These are phyloP conservation scores for Cetonia aurata DNA, from an alignment of 2,888 invertebrate species.

Conservation along the genomic window DNA sequence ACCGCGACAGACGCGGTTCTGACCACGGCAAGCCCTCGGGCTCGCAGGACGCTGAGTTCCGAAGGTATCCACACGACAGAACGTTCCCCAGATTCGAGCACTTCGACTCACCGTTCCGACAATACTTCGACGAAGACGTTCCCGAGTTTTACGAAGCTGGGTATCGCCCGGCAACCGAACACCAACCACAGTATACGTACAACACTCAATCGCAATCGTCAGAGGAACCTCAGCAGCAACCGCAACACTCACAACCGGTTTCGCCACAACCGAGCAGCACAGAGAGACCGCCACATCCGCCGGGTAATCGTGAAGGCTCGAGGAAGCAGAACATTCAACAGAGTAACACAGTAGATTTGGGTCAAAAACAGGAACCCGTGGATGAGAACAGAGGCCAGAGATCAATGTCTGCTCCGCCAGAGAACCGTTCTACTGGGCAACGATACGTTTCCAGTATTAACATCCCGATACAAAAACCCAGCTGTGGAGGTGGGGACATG, in stretches of 20 bases:
- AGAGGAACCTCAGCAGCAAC: slow-evolving; percentile 36
- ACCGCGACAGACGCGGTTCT: slow-evolving; percentile 62
- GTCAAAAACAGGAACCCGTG: slow-evolving; percentile 74
- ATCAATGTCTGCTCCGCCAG: slow-evolving; percentile 86
- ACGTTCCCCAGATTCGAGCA: slow-evolving; percentile 65
- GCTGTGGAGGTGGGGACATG: slow-evolving; percentile 37
- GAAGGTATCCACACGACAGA: slow-evolving; percentile 64
- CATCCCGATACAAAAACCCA: slow-evolving; percentile 58
- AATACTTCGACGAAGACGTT: slow-evolving; percentile 47
- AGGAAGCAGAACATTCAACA: slow-evolving; percentile 59
- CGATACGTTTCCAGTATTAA: slow-evolving; percentile 63
- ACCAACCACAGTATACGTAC: slow-evolving; percentile 14
- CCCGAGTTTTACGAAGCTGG: slow-evolving; percentile 44
- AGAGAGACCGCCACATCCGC: slow-evolving; percentile 56
- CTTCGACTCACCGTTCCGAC: slow-evolving; percentile 60
- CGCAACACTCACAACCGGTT: slow-evolving; percentile 58
- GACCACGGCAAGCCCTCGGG: slow-evolving; percentile 65
- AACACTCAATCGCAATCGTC: not conserved
- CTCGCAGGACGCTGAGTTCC: slow-evolving; percentile 66
- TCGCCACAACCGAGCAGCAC: slow-evolving; percentile 55
- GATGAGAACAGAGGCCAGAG: slow-evolving; percentile 74
- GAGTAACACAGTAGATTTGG: slow-evolving; percentile 85
- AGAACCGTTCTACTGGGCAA: slow-evolving; percentile 61
- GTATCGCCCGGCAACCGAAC: slow-evolving; percentile 1
- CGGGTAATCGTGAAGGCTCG: slow-evolving; percentile 55